These are phyloP conservation scores for Canis aureus DNA, from an alignment of 2,113 vertebrate species.

Conservation along the genomic window DNA sequence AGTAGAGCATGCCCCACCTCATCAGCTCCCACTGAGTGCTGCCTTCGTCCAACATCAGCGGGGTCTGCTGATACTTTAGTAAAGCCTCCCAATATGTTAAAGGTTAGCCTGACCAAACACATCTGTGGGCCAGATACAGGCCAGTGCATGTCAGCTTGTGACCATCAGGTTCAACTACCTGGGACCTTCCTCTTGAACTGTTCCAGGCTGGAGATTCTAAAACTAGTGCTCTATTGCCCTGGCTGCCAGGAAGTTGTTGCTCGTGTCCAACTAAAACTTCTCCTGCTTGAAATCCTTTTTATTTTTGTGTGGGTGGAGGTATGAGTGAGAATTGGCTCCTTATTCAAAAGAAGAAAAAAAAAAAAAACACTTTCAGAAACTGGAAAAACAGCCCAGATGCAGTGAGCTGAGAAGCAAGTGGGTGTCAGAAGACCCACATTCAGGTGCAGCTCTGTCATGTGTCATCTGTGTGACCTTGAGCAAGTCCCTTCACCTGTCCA, in stretches of 20 bases:
- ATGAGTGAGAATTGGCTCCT: constrained; percentile 46
- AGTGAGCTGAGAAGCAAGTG: not conserved
- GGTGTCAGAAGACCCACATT: not conserved
- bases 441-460: not conserved
- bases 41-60: not conserved
- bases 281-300: constrained; percentile 46
- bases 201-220: constrained; percentile 32
- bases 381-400: constrained; percentile 39
- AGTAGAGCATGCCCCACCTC: rapidly evolving
- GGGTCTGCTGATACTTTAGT: not conserved
- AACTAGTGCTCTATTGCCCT: not conserved
- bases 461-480: not conserved
- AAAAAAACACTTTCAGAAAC: constrained; percentile 53
- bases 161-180: not conserved
- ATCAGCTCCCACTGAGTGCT: rapidly evolving
- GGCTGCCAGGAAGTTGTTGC: constrained; percentile 18
- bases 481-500: not conserved
- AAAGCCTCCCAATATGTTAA: not conserved
- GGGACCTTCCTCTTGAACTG: not conserved
- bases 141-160: not conserved
- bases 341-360: not conserved
- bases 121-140: constrained; percentile 20
- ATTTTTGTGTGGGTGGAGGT: constrained; percentile 61
- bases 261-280: constrained; percentile 53
- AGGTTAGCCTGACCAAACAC: not conserved